A percentile compares a stretch with the other conserved stretches of the same genome.
phyloP scores from a whole-genome alignment of 2,888 invertebrate species.

The Dolichopus griseipennis region DNA sequence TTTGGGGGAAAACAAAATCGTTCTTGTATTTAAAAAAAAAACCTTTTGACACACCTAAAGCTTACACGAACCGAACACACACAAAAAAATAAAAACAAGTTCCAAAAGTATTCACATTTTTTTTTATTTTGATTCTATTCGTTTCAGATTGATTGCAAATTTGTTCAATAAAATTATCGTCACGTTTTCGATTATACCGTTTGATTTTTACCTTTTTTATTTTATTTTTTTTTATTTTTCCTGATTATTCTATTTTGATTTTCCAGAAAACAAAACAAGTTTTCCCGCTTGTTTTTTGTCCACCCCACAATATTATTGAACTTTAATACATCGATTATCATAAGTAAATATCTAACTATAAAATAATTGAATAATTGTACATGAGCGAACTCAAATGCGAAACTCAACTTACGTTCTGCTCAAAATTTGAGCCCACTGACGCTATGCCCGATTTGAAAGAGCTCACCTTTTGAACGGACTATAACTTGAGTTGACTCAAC shows the following conservation, averaged over 20 bases:
- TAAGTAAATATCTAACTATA: too few relatives aligned
- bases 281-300: too few relatives aligned
- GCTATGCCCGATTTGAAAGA: too few relatives aligned
- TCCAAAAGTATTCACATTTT: not conserved
- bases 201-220: not conserved
- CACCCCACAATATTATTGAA: too few relatives aligned
- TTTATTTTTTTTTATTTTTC: not conserved
- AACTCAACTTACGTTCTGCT: too few relatives aligned
- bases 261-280: too few relatives aligned
- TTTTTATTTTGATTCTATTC: not conserved
- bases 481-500: too few relatives aligned
- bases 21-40: not conserved
- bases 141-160: slow-evolving; percentile 9
- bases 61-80: not conserved
- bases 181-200: slow-evolving; percentile 9
- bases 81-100: not conserved
- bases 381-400: too few relatives aligned
- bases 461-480: too few relatives aligned
- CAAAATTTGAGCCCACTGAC: too few relatives aligned
- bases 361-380: too few relatives aligned
- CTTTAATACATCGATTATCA: too few relatives aligned
- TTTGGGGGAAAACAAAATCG: not conserved
- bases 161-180: slow-evolving; percentile 11
- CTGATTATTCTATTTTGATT: not conserved
- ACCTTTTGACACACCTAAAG: slow-evolving; percentile 1